phyloP scores from a whole-genome alignment of 2,113 vertebrate genomes.

The Bambusicola thoracicus region DNA sequence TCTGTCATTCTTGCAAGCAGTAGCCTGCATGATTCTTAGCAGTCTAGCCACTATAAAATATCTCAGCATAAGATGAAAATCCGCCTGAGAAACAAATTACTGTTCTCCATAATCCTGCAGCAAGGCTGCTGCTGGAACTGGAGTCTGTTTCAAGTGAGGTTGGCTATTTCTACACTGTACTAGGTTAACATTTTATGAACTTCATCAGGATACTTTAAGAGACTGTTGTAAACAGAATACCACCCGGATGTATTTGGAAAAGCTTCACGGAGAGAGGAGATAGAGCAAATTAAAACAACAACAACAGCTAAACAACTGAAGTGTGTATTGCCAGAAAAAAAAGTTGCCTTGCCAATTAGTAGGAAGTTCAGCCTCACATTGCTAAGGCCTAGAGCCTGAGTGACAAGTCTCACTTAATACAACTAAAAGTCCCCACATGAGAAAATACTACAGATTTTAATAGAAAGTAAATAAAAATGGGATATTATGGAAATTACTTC shows the following conservation, averaged over 20 bases:
- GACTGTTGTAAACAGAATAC: neutral
- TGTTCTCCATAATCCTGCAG: conserved; percentile 13
- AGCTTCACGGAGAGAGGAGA: neutral
- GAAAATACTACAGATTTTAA: neutral
- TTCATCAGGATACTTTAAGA: neutral
- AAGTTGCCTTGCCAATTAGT: neutral
- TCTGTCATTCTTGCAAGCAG: neutral
- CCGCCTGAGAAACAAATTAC: conserved; percentile 8
- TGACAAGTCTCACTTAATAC: neutral
- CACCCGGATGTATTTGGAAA: neutral
- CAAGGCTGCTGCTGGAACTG: neutral
- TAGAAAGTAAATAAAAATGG: neutral
- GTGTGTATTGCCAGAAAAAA: neutral
- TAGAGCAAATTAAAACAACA: neutral
- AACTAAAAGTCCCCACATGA: neutral
- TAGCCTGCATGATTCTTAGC: neutral
- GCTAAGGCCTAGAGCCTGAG: neutral
- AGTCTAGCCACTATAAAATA: neutral
- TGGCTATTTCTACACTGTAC: neutral
- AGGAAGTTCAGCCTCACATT: neutral
- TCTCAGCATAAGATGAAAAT: conserved; percentile 14
- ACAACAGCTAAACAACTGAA: neutral
- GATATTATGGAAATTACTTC: neutral
- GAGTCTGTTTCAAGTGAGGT: neutral
- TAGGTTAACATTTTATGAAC: neutral